These are phyloP conservation scores for Pandemis cinnamomeana DNA, from an alignment of 2,888 invertebrate species.

Conservation along the genomic window DNA sequence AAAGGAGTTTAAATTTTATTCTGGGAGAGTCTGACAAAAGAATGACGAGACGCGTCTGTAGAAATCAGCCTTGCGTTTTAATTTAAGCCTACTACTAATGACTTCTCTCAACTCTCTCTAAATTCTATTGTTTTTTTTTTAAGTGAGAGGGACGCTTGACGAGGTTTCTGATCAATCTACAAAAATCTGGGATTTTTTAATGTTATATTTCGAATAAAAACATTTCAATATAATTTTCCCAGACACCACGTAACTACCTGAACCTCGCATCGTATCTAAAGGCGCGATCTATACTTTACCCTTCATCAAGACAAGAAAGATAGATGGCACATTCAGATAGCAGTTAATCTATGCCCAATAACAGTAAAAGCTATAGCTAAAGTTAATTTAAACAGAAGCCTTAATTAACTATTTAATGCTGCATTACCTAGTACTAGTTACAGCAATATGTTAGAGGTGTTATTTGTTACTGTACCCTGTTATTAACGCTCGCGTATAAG, in stretches of 20 bases:
- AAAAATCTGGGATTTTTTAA: neutral
- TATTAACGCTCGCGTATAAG: constrained; percentile 21
- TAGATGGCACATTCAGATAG: neutral
- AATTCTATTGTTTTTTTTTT: too few relatives aligned
- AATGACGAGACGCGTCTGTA: too few relatives aligned
- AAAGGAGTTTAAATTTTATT: too few relatives aligned
- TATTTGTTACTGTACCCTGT: constrained; percentile 32
- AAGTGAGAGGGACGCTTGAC: too few relatives aligned
- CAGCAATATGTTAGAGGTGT: constrained; percentile 28
- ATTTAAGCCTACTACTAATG: too few relatives aligned
- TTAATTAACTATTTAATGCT: constrained; percentile 30
- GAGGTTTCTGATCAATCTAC: too few relatives aligned
- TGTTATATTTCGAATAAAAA: neutral
- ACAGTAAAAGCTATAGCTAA: constrained; percentile 1
- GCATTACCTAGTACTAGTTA: constrained; percentile 27
- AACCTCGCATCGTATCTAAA: neutral
- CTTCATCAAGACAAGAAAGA: neutral
- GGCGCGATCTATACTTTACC: neutral
- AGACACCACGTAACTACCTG: neutral
- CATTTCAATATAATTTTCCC: neutral
- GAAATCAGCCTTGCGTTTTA: too few relatives aligned
- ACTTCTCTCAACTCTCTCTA: too few relatives aligned
- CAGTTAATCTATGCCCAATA: neutral
- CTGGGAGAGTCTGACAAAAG: too few relatives aligned
- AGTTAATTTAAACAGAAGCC: constrained; percentile 39